Base-by-base conservation (phyloP, 2,797 vertebrate genomes). In the Poecilia picta region DNA sequence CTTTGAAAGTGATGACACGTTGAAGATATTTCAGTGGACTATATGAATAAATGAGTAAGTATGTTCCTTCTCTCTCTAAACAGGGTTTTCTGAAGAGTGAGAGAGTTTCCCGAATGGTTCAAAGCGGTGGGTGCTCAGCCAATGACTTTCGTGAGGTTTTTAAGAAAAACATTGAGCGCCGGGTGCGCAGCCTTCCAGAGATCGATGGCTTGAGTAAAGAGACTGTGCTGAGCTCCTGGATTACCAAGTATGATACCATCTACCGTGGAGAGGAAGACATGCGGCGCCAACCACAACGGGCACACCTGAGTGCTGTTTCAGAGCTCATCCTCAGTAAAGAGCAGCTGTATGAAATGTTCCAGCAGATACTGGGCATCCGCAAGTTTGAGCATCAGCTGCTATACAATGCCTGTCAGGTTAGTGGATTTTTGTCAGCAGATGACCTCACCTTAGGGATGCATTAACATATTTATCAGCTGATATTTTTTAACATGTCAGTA, bases 321-420 rank as follows among this genome's bases (percentile, higher is more conserved):
- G 98, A 99, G 92, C 97, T 99, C 83, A 99, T 99, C 92, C 97
- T 99, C 87, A 99, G 98, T 92, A 99, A 99, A 85, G 98, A 99
- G 89, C 98, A 99, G 81, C 97, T 99, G 77, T 99, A 99, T 0
- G 97, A 99, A 92, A 99, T 99, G 98, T 99, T 99, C 94, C 98
- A 99, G 94, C 97, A 98, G 85, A 99, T 99, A 88, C 95, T 99
- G 31, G 96, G 97, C 73, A 97, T 99, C 92, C 97, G 97, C 90
- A 99, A 99, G 85, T 98, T 99, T 8, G 98, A 99, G 82, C 98
- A 99, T 92, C 98, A 99, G 91, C 96, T 99, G 83, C 95, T 99
- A 33, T 99, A 99, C 92, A 99, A 99, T 3, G 98, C 98, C 0
- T 99, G 98, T 89, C 98, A 99, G 98, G 98, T 99, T 89, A 95